phyloP scores from a whole-genome alignment of 1,140 invertebrate genomes.

The Wasmannia auropunctata region DNA sequence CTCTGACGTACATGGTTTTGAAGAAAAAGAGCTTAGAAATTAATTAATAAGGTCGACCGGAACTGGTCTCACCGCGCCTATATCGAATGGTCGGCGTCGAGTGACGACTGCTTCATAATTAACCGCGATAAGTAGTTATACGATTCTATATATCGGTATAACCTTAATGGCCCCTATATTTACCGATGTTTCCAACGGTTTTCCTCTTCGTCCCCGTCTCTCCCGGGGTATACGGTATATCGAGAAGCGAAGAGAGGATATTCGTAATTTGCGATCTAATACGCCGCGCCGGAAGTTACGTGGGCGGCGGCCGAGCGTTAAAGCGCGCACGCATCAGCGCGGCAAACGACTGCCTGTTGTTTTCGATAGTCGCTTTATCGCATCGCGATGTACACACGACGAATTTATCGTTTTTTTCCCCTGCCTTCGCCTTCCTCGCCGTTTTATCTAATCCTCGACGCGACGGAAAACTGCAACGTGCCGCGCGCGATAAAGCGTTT shows the following conservation, averaged over 20 bases:
- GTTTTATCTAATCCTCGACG: conserved; percentile 52
- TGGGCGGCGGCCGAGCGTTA: neutral
- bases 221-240: neutral
- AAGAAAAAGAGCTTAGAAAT: neutral
- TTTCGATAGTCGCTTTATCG: conserved; percentile 40
- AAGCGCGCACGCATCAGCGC: neutral
- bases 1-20: neutral
- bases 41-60: conserved; percentile 4
- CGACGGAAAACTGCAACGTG: conserved; percentile 42
- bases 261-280: conserved; percentile 25
- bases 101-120: conserved; percentile 52
- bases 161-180: neutral
- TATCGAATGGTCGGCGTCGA: neutral
- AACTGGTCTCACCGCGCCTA: neutral
- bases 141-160: neutral
- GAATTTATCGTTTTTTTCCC: conserved; percentile 46
- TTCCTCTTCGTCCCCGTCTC: neutral
- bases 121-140: conserved; percentile 24
- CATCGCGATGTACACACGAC: neutral
- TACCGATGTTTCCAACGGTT: neutral
- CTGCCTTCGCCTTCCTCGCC: conserved; percentile 35
- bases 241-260: neutral
- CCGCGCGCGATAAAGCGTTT: conserved; percentile 35
- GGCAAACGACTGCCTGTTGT: neutral
- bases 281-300: conserved; percentile 4